Evolutionary conservation across 2,888 invertebrate species (phyloP).

Genomic region (Luperina testacea): DNA sequence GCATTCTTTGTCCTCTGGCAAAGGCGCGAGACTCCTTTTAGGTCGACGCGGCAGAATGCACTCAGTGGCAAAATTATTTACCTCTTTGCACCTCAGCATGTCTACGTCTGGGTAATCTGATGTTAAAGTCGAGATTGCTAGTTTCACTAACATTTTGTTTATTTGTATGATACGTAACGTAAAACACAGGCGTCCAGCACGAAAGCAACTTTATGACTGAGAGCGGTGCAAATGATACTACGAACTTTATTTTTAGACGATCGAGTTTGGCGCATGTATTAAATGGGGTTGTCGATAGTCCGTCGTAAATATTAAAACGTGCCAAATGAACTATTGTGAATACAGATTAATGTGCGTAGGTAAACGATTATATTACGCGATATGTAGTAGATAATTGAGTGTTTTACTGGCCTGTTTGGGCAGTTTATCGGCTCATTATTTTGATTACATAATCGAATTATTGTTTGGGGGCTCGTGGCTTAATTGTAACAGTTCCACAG

Average conservation of each 20-base stretch:
- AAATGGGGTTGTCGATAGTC: slow-evolving; percentile 63
- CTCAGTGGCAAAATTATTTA: slow-evolving; percentile 81
- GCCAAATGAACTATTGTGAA: slow-evolving; percentile 57
- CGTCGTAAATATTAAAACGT: slow-evolving; percentile 60
- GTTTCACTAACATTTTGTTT: slow-evolving; percentile 81
- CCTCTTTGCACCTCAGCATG: slow-evolving; percentile 82
- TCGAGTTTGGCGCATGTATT: slow-evolving; percentile 66
- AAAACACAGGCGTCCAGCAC: slow-evolving; percentile 73
- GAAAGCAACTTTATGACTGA: slow-evolving; percentile 69
- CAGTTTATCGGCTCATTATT: slow-evolving; percentile 3
- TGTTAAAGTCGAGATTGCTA: slow-evolving; percentile 76
- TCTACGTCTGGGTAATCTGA: slow-evolving; percentile 81
- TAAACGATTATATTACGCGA: slow-evolving; percentile 47
- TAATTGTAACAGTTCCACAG: not conserved
- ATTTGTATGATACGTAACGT: slow-evolving; percentile 63
- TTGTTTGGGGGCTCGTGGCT: slow-evolving; percentile 2
- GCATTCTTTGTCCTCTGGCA: slow-evolving; percentile 86
- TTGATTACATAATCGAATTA: slow-evolving; percentile 39
- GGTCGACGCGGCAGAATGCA: slow-evolving; percentile 82
- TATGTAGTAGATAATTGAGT: slow-evolving; percentile 6
- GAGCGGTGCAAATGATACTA: slow-evolving; percentile 60
- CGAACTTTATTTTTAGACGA: slow-evolving; percentile 64
- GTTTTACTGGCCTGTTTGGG: slow-evolving; percentile 49
- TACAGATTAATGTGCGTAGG: slow-evolving; percentile 44
- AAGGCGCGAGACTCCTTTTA: slow-evolving; percentile 80